Evolutionary conservation across 1,140 invertebrate genomes (phyloP), one percentile per base, ranked within the genome.

Genomic region (Oedothorax gibbosus): DNA sequence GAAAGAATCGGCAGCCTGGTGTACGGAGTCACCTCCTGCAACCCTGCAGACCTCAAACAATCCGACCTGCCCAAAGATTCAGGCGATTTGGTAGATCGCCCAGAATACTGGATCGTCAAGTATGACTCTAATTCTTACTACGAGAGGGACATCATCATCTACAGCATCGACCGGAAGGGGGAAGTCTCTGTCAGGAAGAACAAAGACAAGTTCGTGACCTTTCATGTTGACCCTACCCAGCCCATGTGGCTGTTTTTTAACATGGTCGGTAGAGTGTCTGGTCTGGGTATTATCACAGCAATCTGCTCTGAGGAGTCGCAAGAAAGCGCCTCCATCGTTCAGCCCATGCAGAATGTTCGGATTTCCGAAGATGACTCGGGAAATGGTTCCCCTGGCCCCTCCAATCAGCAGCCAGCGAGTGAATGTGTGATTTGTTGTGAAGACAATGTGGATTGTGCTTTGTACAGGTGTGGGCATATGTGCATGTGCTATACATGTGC

Each of bases 401-500:
- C 35, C 35, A 69, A 50, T 82, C 21, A 82, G n/a, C 71, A 76
- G 20, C 53, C 72, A 15, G 49, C n/a, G 10, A 68, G n/a, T 57
- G 97, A 98, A 89, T 99, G 97, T 90, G 96, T 95, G 0, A 96
- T 99, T 69, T 99, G 98, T 90, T 98, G 96, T 89, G 97, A 99
- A 89, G 93, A 96, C 87, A 93, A 93, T 75, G 96, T 98, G 69
- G 96, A 99, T 90, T 95, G 95, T 87, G 97, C 98, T 21, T 91
- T 99, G 20, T 99, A 99, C 89, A 96, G 95, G 91, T 99, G 98
- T 90, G 97, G 98, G 60, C 97, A 99, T 91, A 98, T 99, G 96
- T 99, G 98, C 89, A 98, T 99, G 97, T 99, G 98, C 89, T 99
- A 96, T 88, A 92, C 96, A n/a, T 99, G 97, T 91, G 97, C 97